Conservation (phyloP, 2,113 vertebrate genomes). For the Piaya cayana region DNA sequence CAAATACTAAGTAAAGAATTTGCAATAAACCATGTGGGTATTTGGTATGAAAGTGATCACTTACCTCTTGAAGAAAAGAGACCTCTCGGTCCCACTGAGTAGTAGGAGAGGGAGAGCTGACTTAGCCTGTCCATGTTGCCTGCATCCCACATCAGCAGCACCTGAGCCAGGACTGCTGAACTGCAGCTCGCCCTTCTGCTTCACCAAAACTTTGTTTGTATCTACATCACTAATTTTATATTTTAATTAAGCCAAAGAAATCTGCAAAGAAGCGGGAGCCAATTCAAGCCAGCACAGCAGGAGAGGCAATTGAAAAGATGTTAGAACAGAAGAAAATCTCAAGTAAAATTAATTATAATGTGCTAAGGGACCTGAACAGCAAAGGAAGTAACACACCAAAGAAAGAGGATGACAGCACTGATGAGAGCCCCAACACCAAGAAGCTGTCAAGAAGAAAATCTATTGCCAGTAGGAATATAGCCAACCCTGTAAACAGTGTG, state of each 20-base stretch:
- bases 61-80: not conserved
- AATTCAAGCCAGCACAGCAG: slow-evolving; percentile 89
- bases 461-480: slow-evolving; percentile 62
- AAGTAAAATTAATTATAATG: slow-evolving; percentile 97
- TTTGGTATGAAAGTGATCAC: not conserved
- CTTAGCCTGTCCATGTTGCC: not conserved
- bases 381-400: slow-evolving; percentile 74
- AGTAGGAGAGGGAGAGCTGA: not conserved
- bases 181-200: slow-evolving; percentile 11
- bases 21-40: not conserved
- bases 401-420: slow-evolving; percentile 57
- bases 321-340: slow-evolving; percentile 96
- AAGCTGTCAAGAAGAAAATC: slow-evolving; percentile 75
- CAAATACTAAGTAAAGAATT: not conserved
- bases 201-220: slow-evolving; percentile 39
- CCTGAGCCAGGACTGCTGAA: slow-evolving; percentile 20
- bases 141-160: not conserved
- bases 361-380: slow-evolving; percentile 89
- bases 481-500: slow-evolving; percentile 75
- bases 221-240: slow-evolving; percentile 47
- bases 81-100: not conserved
- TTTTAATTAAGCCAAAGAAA: slow-evolving; percentile 79
- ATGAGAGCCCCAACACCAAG: slow-evolving; percentile 62
- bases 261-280: slow-evolving; percentile 78
- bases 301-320: slow-evolving; percentile 98